Conservation (phyloP, 2,888 invertebrate genomes). For the Reticulitermes lucifugus region DNA sequence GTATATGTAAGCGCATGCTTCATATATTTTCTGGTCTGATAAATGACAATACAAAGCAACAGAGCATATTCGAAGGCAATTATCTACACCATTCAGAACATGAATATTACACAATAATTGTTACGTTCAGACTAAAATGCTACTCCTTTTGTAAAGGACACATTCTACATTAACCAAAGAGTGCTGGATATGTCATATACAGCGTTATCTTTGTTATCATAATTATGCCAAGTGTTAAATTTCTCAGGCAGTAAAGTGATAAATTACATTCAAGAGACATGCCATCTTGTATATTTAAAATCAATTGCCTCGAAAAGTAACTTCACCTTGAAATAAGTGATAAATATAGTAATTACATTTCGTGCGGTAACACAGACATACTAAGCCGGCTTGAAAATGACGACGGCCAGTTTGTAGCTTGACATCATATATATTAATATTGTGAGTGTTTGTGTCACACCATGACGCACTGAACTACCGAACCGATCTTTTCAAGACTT, state of each 20-base stretch:
- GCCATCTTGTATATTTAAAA: neutral
- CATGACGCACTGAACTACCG: no score
- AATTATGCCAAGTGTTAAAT: neutral
- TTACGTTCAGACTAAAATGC: neutral
- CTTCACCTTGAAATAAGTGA: neutral
- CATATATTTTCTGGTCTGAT: neutral
- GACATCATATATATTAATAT: no score
- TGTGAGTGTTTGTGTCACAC: no score
- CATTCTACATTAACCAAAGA: neutral
- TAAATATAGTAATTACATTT: no score
- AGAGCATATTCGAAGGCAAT: neutral
- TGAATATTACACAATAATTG: neutral
- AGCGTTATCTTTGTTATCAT: neutral
- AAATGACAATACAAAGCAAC: neutral
- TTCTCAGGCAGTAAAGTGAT: neutral
- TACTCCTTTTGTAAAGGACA: neutral
- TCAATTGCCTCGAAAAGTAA: neutral
- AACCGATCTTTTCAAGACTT: no score
- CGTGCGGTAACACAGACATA: no score
- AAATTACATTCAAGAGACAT: neutral
- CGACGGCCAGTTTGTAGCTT: no score
- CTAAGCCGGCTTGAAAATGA: no score
- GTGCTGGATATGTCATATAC: neutral
- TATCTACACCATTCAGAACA: neutral
- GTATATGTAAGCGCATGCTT: neutral